Percentiles rank a stretch among this genome's conserved stretches.
Evolutionary conservation across 1,140 invertebrate species (phyloP).

Genomic region (Triops longicaudatus): DNA sequence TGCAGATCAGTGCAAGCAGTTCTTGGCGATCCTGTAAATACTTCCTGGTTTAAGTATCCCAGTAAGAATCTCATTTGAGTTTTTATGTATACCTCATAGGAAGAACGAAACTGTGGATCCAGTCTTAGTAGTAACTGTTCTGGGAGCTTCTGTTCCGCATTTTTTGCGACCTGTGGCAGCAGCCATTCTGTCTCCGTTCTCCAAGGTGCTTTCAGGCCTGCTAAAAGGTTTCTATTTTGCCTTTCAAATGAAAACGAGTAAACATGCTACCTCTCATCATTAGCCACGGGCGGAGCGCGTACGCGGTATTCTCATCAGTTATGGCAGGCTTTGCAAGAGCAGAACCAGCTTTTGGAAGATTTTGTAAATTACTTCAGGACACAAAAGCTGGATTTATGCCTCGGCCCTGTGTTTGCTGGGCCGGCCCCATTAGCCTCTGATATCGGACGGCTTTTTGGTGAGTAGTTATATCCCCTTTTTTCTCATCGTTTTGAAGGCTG

Average conservation of each 20-base stretch:
- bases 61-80: neutral
- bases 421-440: constrained; percentile 24
- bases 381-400: constrained; percentile 25
- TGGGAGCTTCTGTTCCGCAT: neutral
- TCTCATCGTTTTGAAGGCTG: neutral
- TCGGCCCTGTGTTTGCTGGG: constrained; percentile 26
- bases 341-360: constrained; percentile 17
- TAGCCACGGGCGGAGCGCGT: constrained; percentile 24
- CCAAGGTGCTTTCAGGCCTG: neutral
- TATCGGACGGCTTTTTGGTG: constrained; percentile 21
- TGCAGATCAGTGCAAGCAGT: constrained; percentile 21
- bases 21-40: constrained; percentile 19
- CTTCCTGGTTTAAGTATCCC: neutral
- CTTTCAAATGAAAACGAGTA: constrained; percentile 13
- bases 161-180: neutral
- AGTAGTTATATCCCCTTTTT: neutral
- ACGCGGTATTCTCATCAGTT: constrained; percentile 21
- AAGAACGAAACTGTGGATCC: constrained; percentile 18
- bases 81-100: neutral
- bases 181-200: neutral
- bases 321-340: constrained; percentile 19
- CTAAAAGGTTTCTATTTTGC: neutral
- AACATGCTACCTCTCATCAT: no score
- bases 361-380: constrained; percentile 18
- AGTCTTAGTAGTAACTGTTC: neutral